These are phyloP conservation scores for Noctua janthe DNA, from an alignment of 2,888 invertebrate species.

Conservation along the genomic window DNA sequence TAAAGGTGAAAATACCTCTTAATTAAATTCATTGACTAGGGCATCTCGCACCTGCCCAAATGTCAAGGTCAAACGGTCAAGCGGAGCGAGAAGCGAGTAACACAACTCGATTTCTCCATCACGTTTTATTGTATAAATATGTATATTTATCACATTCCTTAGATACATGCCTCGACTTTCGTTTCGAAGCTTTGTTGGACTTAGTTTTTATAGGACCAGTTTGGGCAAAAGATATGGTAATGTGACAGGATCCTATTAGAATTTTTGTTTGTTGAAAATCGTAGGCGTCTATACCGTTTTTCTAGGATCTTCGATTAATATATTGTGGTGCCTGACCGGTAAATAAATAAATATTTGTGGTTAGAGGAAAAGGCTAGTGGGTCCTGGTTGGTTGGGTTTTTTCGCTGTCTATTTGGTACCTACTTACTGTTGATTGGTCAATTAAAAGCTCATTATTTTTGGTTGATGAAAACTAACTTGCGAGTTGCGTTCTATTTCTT, in stretches of 20 bases:
- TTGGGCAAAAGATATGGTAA: conserved; percentile 68
- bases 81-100: conserved; percentile 68
- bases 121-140: conserved; percentile 78
- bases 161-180: conserved; percentile 68
- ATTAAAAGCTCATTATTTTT: conserved; percentile 40
- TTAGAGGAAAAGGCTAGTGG: conserved; percentile 13
- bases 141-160: conserved; percentile 80
- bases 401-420: conserved; percentile 11
- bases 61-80: conserved; percentile 85
- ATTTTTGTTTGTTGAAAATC: conserved; percentile 55
- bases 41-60: conserved; percentile 72
- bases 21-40: conserved; percentile 66
- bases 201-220: conserved; percentile 65
- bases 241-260: conserved; percentile 62
- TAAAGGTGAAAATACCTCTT: conserved; percentile 58
- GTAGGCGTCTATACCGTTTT: conserved; percentile 58
- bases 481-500: conserved; percentile 13
- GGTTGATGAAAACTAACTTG: conserved; percentile 9
- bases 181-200: conserved; percentile 63
- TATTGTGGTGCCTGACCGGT: conserved; percentile 34
- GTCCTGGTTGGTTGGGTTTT: conserved; percentile 36
- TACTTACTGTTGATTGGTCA: conserved; percentile 34
- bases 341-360: conserved; percentile 27
- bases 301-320: conserved; percentile 51
- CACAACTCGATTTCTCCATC: conserved; percentile 83